A percentile compares a stretch with the other conserved stretches of the same genome.
phyloP scores from a whole-genome alignment of 2,888 invertebrate species.

The Timema podura region DNA sequence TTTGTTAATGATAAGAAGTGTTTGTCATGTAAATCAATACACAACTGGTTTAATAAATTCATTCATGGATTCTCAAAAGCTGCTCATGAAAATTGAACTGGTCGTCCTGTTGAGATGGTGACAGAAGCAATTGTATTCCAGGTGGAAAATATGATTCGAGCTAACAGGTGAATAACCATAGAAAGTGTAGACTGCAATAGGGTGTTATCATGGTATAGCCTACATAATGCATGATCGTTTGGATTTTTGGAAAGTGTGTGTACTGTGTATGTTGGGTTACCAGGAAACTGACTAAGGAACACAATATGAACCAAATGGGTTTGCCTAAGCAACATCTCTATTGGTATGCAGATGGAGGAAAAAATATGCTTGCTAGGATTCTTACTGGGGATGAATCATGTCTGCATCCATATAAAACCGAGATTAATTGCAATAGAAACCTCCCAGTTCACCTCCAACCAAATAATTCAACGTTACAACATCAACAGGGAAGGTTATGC shows the following conservation, averaged over 20 bases:
- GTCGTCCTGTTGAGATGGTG: constrained; percentile 2
- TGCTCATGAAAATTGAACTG: neutral
- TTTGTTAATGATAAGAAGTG: neutral
- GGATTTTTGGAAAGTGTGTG: too few species aligned
- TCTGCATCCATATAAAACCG: neutral
- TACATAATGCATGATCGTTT: too few species aligned
- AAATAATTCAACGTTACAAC: neutral
- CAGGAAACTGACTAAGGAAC: neutral
- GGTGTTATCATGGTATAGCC: neutral
- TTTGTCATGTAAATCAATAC: neutral
- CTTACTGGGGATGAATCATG: constrained; percentile 10
- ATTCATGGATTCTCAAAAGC: neutral
- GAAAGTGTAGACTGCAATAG: constrained; percentile 7
- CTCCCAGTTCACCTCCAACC: neutral
- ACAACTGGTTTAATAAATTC: neutral
- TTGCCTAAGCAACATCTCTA: neutral
- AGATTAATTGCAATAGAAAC: neutral
- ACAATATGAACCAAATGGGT: neutral
- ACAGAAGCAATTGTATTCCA: neutral
- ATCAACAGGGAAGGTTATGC: neutral
- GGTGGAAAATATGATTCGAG: neutral
- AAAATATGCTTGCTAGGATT: neutral
- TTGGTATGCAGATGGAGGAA: too few species aligned
- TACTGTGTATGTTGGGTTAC: neutral
- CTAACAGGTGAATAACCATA: constrained; percentile 6